Evolutionary conservation across 2,113 vertebrate genomes (phyloP).

Genomic region (Psephotus haematonotus): DNA sequence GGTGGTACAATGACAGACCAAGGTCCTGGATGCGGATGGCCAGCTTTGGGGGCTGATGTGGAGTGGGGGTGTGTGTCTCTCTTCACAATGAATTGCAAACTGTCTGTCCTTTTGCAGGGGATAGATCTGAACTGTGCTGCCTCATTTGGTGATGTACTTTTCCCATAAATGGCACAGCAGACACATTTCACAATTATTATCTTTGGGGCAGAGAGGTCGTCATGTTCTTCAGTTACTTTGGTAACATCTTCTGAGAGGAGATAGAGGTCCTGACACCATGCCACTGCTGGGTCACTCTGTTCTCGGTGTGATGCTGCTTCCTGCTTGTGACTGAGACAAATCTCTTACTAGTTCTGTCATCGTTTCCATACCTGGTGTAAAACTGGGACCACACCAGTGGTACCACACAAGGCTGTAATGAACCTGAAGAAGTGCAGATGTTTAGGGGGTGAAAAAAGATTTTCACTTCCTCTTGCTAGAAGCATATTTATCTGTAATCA

Average conservation of each 20-base stretch:
- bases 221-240: not conserved
- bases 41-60: rapidly evolving
- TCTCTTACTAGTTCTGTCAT: not conserved
- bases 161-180: not conserved
- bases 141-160: not conserved
- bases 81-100: not conserved
- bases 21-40: not conserved
- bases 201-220: not conserved
- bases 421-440: not conserved
- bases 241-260: not conserved
- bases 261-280: not conserved
- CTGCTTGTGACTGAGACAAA: not conserved
- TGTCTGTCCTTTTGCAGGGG: not conserved
- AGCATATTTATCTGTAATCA: not conserved
- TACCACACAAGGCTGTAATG: not conserved
- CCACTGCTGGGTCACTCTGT: not conserved
- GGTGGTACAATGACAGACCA: not conserved
- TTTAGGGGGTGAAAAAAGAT: not conserved
- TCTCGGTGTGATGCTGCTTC: not conserved
- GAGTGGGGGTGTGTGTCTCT: not conserved
- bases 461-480: not conserved
- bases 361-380: not conserved
- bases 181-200: not conserved
- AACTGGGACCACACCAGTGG: not conserved
- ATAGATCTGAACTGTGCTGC: not conserved